Conservation (phyloP, 1,140 invertebrate species). For the Manduca sexta region DNA sequence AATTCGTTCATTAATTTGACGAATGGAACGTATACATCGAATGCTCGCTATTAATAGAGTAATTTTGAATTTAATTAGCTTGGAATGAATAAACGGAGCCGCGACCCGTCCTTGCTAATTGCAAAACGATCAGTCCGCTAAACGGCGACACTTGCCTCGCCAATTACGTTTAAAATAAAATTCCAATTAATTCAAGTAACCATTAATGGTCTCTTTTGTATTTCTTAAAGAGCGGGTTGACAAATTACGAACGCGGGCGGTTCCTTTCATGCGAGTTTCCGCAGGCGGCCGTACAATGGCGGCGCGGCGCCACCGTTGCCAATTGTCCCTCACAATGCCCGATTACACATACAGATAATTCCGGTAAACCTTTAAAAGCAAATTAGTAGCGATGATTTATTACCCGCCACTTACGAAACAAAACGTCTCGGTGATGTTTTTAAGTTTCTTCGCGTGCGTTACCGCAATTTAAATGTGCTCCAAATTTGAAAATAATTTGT, state of each 20-base stretch:
- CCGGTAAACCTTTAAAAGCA: slow-evolving; percentile 68
- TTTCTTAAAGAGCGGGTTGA: slow-evolving; percentile 40
- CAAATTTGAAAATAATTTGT: slow-evolving; percentile 69
- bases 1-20: too few species aligned
- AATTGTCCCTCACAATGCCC: slow-evolving; percentile 51
- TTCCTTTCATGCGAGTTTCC: slow-evolving; percentile 30
- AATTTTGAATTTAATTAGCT: too few species aligned
- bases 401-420: slow-evolving; percentile 47
- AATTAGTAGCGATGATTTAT: slow-evolving; percentile 71
- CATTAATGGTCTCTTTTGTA: slow-evolving; percentile 54
- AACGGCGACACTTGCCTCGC: slow-evolving; percentile 14
- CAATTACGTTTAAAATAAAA: slow-evolving; percentile 49
- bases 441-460: slow-evolving; percentile 60
- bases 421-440: slow-evolving; percentile 22
- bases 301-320: slow-evolving; percentile 32
- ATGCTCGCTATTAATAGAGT: too few species aligned
- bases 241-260: slow-evolving; percentile 51
- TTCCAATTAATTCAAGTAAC: slow-evolving; percentile 51
- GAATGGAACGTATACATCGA: too few species aligned
- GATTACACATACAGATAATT: slow-evolving; percentile 59
- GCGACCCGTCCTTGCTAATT: not conserved
- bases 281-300: slow-evolving; percentile 30
- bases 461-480: slow-evolving; percentile 67
- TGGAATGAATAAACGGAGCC: not conserved
- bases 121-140: not conserved